A percentile compares a stretch with the other conserved stretches of the same genome.
These are phyloP conservation scores for Eublepharis macularius DNA, from an alignment of 2,113 vertebrate species.

Conservation along the genomic window DNA sequence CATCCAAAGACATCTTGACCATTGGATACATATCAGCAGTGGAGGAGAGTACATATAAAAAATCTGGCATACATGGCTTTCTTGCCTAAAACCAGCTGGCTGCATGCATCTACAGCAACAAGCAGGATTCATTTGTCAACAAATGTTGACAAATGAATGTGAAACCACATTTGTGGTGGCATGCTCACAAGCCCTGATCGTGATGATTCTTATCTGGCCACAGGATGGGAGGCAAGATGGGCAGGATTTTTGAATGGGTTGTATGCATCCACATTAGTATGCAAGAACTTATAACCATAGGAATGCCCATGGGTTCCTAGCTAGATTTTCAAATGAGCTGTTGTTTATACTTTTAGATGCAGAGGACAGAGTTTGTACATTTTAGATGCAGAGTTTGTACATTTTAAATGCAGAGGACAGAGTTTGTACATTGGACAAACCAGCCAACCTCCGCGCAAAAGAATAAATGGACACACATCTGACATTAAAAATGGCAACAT, in stretches of 20 bases:
- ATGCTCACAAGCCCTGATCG: neutral
- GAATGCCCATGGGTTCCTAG: neutral
- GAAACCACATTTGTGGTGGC: neutral
- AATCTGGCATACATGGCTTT: neutral
- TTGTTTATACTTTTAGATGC: conserved; percentile 13
- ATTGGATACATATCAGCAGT: neutral
- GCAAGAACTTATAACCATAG: neutral
- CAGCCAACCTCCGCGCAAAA: too few species aligned
- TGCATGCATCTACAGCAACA: neutral
- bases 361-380: too few species aligned
- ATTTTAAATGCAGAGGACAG: too few species aligned
- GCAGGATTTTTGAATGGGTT: neutral
- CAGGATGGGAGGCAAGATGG: neutral
- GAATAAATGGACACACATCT: too few species aligned
- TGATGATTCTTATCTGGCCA: neutral
- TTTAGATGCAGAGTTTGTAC: too few species aligned
- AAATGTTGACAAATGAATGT: neutral
- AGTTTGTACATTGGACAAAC: too few species aligned
- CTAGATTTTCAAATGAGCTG: neutral
- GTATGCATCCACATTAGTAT: neutral
- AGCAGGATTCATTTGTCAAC: neutral
- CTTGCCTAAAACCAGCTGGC: neutral
- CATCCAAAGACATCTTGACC: neutral
- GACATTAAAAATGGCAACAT: too few species aligned
- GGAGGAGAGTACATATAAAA: neutral